Percentiles rank a stretch among this genome's conserved stretches.
Evolutionary conservation across 35 echinoderm and acorn worm species (phyloP).

Genomic region (Lytechinus variegatus): DNA sequence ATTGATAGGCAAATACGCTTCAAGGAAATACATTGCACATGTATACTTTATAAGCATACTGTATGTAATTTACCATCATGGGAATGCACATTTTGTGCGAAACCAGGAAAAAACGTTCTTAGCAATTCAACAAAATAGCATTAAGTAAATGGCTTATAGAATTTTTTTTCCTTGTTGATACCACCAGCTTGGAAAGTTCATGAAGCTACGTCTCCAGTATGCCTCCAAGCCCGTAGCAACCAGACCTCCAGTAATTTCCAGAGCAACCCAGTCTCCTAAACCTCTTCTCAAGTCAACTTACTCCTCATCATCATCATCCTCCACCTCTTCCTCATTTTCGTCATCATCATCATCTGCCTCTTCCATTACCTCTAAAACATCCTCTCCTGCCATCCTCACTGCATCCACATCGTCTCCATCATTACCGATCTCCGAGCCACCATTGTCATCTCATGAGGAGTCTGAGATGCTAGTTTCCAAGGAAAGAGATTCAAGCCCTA

Average conservation of each 20-base stretch:
- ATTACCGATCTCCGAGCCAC: background rate
- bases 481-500: background rate
- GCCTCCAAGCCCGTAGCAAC: constrained; percentile 46
- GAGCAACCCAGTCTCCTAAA: constrained; percentile 5
- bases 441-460: background rate
- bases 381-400: background rate
- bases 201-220: constrained; percentile 69
- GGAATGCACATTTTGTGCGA: no score
- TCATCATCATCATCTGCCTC: constrained; percentile 37
- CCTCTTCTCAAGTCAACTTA: background rate
- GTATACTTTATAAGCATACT: no score
- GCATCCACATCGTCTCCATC: background rate
- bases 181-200: constrained; percentile 60
- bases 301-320: background rate
- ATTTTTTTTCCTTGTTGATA: background rate
- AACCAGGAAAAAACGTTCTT: no score
- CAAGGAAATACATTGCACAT: no score
- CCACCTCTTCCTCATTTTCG: background rate
- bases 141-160: no score
- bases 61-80: no score
- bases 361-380: background rate
- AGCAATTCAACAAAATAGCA: no score
- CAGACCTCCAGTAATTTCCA: background rate
- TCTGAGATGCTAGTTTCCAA: constrained; percentile 8
- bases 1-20: no score